These are phyloP conservation scores for Chorisops tibialis DNA, from an alignment of 2,888 invertebrate species.

Conservation along the genomic window DNA sequence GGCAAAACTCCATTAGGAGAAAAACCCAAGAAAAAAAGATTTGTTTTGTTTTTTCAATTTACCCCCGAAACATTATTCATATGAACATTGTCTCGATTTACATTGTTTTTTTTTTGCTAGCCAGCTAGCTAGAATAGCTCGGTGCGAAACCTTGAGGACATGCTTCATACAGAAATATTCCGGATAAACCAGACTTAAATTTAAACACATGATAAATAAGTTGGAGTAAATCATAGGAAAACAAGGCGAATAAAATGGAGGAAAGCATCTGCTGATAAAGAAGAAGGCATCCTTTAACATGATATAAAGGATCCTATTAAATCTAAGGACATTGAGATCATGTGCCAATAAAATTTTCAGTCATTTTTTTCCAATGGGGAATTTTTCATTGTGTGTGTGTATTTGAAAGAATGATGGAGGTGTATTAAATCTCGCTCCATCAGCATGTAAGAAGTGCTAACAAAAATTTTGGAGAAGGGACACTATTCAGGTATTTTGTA, in stretches of 20 bases:
- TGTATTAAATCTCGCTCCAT: no score
- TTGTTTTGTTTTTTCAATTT: no score
- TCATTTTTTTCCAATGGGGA: conserved; percentile 3
- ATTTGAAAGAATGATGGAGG: background rate
- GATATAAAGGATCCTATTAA: background rate
- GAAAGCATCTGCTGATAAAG: background rate
- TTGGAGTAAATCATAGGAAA: conserved; percentile 19
- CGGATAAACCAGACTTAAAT: conserved; percentile 25
- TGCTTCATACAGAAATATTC: conserved; percentile 1
- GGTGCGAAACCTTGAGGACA: no score
- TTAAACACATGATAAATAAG: conserved; percentile 28
- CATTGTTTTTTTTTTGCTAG: no score
- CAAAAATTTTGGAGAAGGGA: background rate
- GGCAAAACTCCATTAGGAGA: no score
- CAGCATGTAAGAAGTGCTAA: no score
- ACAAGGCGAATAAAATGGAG: background rate
- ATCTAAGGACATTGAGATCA: conserved; percentile 17
- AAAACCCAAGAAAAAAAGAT: no score
- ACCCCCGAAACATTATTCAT: no score
- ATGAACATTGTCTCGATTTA: no score
- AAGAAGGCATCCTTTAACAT: background rate
- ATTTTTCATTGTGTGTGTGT: background rate
- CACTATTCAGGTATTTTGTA: background rate
- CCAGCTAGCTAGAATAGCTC: no score
- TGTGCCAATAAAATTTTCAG: conserved; percentile 27